These are phyloP conservation scores for Bellardia pandia DNA, from an alignment of 2,888 invertebrate species.

Conservation along the genomic window DNA sequence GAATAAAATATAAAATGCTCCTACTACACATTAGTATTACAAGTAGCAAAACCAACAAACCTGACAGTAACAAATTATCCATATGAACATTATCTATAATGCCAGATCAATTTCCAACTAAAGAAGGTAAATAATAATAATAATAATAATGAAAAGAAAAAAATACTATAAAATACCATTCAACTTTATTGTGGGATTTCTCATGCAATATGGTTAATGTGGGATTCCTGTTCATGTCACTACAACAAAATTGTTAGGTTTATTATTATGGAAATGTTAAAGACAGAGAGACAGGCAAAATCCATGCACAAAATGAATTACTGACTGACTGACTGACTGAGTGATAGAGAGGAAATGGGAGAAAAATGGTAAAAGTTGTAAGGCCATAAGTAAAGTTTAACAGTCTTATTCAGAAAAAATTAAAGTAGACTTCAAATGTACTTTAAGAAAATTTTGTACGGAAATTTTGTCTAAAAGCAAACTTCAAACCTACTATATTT, in stretches of 20 bases:
- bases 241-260: constrained; percentile 12
- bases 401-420: too few species aligned
- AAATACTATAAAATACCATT: not conserved
- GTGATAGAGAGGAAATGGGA: not conserved
- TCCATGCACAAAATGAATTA: not conserved
- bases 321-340: not conserved
- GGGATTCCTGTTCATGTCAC: constrained; percentile 29
- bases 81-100: constrained; percentile 45
- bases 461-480: too few species aligned
- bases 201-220: constrained; percentile 24
- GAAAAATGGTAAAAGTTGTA: not conserved
- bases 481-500: too few species aligned
- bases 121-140: constrained; percentile 24
- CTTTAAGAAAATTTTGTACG: too few species aligned
- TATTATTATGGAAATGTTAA: constrained; percentile 27
- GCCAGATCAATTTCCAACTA: constrained; percentile 44
- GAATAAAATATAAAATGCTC: not conserved
- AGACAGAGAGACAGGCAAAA: not conserved
- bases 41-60: constrained; percentile 26
- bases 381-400: not conserved
- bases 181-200: constrained; percentile 26
- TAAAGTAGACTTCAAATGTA: too few species aligned
- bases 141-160: not conserved
- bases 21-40: not conserved
- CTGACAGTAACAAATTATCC: constrained; percentile 57